phyloP scores from a whole-genome alignment of 2,797 vertebrate genomes.

The Silurus lanzhouensis region DNA sequence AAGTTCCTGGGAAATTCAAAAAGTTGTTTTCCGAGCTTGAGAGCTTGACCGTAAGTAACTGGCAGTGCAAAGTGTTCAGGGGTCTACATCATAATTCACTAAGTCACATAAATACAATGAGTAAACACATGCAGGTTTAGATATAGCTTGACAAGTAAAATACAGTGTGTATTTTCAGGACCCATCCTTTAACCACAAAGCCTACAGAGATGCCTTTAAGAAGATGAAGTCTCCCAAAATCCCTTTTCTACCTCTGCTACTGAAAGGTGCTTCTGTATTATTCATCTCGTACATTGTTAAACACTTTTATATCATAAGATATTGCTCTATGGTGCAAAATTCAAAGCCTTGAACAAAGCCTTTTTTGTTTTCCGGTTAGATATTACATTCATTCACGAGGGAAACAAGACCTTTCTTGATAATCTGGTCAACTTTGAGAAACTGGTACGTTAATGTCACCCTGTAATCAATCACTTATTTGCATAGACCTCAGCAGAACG shows the following conservation, averaged over 20 bases:
- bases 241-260: constrained; percentile 93
- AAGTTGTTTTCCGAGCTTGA: constrained; percentile 96
- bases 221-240: constrained; percentile 99
- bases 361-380: constrained; percentile 70
- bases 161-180: constrained; percentile 74
- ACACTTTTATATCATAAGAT: neutral
- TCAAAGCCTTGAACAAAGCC: constrained; percentile 12
- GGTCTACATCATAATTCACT: neutral
- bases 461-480: neutral
- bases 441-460: constrained; percentile 80
- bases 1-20: constrained; percentile 97
- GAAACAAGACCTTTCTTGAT: constrained; percentile 97
- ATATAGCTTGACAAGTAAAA: neutral
- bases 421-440: constrained; percentile 98
- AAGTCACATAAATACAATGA: neutral
- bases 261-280: constrained; percentile 83
- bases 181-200: constrained; percentile 97
- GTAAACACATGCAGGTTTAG: neutral
- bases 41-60: constrained; percentile 89
- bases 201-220: constrained; percentile 96
- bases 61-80: neutral
- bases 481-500: neutral
- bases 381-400: constrained; percentile 97
- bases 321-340: neutral
- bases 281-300: neutral